Conservation (phyloP, 2,797 vertebrate species). For the Iguana delicatissima region DNA sequence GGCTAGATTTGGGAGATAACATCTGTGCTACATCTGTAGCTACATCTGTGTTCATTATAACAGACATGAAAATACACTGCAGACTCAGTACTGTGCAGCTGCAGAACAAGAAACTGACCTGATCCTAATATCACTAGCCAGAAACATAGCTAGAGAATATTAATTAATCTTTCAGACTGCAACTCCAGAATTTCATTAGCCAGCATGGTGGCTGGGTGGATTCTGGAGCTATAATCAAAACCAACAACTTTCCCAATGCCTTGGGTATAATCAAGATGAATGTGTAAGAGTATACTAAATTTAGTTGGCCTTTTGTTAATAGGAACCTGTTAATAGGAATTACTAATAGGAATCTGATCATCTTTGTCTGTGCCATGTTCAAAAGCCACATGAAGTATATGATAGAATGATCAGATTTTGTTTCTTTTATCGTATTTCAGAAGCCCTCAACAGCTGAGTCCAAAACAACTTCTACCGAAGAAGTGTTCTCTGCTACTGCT, state of each 20-base stretch:
- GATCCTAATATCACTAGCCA: background rate
- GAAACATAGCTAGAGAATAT: background rate
- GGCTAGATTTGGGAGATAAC: background rate
- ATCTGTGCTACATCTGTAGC: no score
- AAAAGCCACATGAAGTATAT: background rate
- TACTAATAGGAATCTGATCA: background rate
- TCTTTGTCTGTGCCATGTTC: background rate
- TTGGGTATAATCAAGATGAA: background rate
- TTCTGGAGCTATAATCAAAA: no score
- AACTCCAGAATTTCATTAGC: no score
- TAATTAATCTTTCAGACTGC: no score
- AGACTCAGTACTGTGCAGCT: background rate
- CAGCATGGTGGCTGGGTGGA: no score
- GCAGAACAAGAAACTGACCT: background rate
- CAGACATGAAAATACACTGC: background rate
- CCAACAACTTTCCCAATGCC: background rate
- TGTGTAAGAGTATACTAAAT: background rate
- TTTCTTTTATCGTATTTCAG: slow-evolving; percentile 29
- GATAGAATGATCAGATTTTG: background rate
- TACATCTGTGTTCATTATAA: background rate
- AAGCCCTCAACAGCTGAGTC: slow-evolving; percentile 22
- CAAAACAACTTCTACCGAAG: slow-evolving; percentile 24
- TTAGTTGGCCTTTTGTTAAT: background rate
- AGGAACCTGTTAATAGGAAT: no score
- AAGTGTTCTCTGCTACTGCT: slow-evolving; percentile 57